Evolutionary conservation across 2,113 vertebrate species (phyloP), one percentile per base, ranked within the genome.

Genomic region (Engystomops pustulosus): DNA sequence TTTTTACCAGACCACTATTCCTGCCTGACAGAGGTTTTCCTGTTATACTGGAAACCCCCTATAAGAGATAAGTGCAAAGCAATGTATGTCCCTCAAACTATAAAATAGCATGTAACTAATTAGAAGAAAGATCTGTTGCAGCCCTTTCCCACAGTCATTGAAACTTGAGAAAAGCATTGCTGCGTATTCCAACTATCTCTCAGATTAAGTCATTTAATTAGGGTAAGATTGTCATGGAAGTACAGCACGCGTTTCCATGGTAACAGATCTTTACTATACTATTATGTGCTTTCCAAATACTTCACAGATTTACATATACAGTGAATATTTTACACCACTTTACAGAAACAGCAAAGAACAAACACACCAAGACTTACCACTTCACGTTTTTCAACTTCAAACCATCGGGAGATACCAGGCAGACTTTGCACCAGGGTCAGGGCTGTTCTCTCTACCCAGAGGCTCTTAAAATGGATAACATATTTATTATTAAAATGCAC

Each of bases 391-490:
- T 99, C 98, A 87, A 99, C 98, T 92, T 99, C 98, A 86, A 99
- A 99, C 98, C 98, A 99, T 88, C 98, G 96, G 23, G 98, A 99
- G 88, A 99, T 99, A 83, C 98, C 98, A n/a, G 98, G 98, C 51
- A 99, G 94, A 89, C 98, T 99, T 92, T 99, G 98, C 45, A 99
- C 97, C 90, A 99, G 91, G 62, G 96, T 98, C 87, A 99, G 88
- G 0, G 98, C 98, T 0, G 98, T 99, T 86, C 98, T 95, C 89
- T 99, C 98, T 88, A 99, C 96, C 98, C 98, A 99, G 1, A 99
- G 92, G 87, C 98, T 99, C 98, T 99, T 88, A 30, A 91, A 89
- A 53, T 89, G 0, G 23, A 67, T 1, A 91, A 0, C 82, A 87
- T 83, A n/a, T 0, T 20, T 18, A 3, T 34, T 67, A 67, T 36